Percentiles rank a stretch among this genome's conserved stretches.
Conservation (phyloP, 2,888 invertebrate species). For the Ypsolopha scabrella region DNA sequence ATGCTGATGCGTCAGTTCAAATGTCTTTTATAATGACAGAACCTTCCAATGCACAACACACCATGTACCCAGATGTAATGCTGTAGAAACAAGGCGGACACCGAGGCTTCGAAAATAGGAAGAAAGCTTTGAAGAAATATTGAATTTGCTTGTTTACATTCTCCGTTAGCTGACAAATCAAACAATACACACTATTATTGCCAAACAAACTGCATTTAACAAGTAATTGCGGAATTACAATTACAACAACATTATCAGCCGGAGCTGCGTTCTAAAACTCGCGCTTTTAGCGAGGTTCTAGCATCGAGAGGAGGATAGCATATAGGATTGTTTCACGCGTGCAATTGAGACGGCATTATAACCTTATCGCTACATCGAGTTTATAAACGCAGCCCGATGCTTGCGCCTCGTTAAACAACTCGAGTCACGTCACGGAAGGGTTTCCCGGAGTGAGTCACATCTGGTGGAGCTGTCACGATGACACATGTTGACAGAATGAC, state of each 20-base stretch:
- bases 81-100: too few species aligned
- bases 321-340: too few species aligned
- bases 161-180: background rate
- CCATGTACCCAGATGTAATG: too few species aligned
- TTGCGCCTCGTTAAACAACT: conserved; percentile 45
- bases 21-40: too few species aligned
- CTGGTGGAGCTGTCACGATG: background rate
- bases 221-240: conserved; percentile 8
- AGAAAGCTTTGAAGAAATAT: background rate
- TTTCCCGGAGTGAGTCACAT: conserved; percentile 59
- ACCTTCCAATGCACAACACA: too few species aligned
- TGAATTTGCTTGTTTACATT: background rate
- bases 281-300: too few species aligned
- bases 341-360: too few species aligned
- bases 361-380: too few species aligned
- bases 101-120: background rate
- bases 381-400: conserved; percentile 25
- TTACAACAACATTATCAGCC: conserved; percentile 34
- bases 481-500: background rate
- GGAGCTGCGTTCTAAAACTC: conserved; percentile 15
- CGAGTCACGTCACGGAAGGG: conserved; percentile 64
- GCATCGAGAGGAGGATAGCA: too few species aligned
- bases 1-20: too few species aligned
- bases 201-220: background rate
- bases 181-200: conserved; percentile 1